phyloP scores from a whole-genome alignment of 2,113 vertebrate species.

The Cryptomyrus ogoouensis region DNA sequence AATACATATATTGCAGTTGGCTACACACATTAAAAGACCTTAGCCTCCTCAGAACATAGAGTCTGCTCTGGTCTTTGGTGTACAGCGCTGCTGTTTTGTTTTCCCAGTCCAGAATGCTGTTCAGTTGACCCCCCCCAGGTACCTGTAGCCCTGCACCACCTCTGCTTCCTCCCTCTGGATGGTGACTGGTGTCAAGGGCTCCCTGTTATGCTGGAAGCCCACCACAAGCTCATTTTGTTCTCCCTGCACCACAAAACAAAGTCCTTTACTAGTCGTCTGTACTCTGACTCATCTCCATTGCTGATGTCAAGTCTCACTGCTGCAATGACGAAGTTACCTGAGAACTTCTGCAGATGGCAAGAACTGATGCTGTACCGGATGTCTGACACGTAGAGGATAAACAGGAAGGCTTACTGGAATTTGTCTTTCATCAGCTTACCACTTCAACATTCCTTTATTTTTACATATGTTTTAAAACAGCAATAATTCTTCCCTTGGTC shows the following conservation, averaged over 20 bases:
- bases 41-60: background rate
- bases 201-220: background rate
- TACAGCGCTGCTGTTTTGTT: background rate
- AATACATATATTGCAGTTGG: background rate
- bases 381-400: background rate
- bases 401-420: background rate
- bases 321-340: background rate
- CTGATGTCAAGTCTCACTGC: background rate
- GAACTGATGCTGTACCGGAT: background rate
- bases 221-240: background rate
- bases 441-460: background rate
- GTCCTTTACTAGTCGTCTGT: background rate
- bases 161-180: background rate
- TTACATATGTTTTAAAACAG: background rate
- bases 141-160: background rate
- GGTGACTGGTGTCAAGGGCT: background rate
- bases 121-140: background rate
- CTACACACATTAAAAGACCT: background rate
- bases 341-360: background rate
- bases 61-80: too few relatives aligned
- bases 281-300: background rate
- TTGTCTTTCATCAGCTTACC: background rate
- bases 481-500: background rate
- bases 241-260: background rate
- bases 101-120: background rate